Percentiles rank a stretch among this genome's conserved stretches.
Conservation (phyloP, 2,888 invertebrate genomes). For the Cryptophagus acutangulus region DNA sequence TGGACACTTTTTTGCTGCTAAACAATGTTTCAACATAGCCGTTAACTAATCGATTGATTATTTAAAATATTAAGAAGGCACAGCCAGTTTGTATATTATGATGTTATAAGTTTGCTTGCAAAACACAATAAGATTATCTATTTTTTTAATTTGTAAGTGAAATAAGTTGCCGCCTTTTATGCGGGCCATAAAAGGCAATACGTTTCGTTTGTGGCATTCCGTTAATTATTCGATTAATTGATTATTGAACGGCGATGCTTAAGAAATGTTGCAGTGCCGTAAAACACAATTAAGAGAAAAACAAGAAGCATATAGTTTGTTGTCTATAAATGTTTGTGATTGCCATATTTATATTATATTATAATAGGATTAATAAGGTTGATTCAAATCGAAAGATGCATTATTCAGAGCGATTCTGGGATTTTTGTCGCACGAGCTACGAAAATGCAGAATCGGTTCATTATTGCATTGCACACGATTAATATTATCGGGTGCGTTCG, state of each 20-base stretch:
- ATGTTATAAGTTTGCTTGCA: too few species aligned
- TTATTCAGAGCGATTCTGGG: too few species aligned
- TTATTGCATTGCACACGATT: too few species aligned
- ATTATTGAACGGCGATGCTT: constrained; percentile 39
- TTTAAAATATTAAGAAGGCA: neutral
- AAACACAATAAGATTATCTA: too few species aligned
- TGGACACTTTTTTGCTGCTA: constrained; percentile 32
- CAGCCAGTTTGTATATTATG: too few species aligned
- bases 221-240: constrained; percentile 28
- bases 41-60: constrained; percentile 35
- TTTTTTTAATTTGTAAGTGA: too few species aligned
- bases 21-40: constrained; percentile 33
- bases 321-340: constrained; percentile 45
- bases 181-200: constrained; percentile 40
- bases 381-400: constrained; percentile 18
- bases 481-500: too few species aligned
- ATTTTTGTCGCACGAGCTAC: too few species aligned
- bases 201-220: constrained; percentile 39
- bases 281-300: constrained; percentile 34
- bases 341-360: constrained; percentile 31
- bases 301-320: constrained; percentile 27
- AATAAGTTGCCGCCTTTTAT: too few species aligned
- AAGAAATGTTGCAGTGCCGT: too few species aligned
- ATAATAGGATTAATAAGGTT: constrained; percentile 14
- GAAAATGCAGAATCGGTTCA: too few species aligned